phyloP scores from a whole-genome alignment of 64 coral and sea anemone species.

The Acropora tenuis region DNA sequence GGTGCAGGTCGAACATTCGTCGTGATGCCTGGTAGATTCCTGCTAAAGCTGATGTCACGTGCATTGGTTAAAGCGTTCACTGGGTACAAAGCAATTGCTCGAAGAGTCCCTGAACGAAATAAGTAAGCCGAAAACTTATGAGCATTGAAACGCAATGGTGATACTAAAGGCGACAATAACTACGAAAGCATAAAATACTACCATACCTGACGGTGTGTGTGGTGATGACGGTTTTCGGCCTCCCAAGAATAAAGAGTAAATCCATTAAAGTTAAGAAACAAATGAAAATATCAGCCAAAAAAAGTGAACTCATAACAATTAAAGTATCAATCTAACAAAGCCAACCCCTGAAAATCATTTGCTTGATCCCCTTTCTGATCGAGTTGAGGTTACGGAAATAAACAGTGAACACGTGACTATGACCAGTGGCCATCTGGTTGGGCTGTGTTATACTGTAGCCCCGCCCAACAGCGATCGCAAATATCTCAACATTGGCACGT shows the following conservation, averaged over 20 bases:
- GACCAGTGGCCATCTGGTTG: slow-evolving; percentile 25
- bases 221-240: slow-evolving; percentile 23
- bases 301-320: background rate
- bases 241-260: background rate
- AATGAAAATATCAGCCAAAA: background rate
- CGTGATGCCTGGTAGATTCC: slow-evolving; percentile 20
- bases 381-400: slow-evolving; percentile 65
- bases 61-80: slow-evolving; percentile 41
- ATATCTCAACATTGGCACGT: slow-evolving; percentile 12
- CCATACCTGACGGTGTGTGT: slow-evolving; percentile 44
- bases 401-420: slow-evolving; percentile 55
- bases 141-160: background rate
- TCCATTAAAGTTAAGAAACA: background rate
- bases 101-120: slow-evolving; percentile 68
- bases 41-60: slow-evolving; percentile 72
- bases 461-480: slow-evolving; percentile 48
- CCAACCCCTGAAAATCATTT: slow-evolving; percentile 61
- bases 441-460: slow-evolving; percentile 44
- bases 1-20: slow-evolving; percentile 39
- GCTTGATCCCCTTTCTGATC: slow-evolving; percentile 55
- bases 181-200: too few species aligned
- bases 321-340: background rate
- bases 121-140: background rate
- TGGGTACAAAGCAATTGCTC: slow-evolving; percentile 83
- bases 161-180: too few species aligned